phyloP scores from a whole-genome alignment of 1,140 invertebrate species.

The Megalonaias nervosa region DNA sequence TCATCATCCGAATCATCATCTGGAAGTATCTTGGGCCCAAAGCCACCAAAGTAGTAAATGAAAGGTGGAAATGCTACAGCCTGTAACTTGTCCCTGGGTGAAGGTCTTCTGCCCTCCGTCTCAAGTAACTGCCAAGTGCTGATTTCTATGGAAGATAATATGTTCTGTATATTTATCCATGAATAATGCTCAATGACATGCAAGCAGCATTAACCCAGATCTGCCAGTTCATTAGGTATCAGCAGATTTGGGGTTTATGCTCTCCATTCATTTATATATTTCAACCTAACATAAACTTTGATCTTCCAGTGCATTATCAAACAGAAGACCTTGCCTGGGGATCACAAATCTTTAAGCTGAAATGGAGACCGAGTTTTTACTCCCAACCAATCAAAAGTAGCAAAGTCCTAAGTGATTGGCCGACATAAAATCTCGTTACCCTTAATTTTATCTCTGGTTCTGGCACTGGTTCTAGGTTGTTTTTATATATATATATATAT shows the following conservation, averaged over 20 bases:
- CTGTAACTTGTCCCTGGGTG: slow-evolving; percentile 64
- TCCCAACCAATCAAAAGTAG: too few species aligned
- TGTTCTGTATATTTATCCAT: background rate
- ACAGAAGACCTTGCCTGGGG: too few species aligned
- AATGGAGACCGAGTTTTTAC: too few species aligned
- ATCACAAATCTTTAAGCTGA: too few species aligned
- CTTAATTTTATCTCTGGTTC: too few species aligned
- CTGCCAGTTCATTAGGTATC: background rate
- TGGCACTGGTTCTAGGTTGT: too few species aligned
- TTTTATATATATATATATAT: too few species aligned
- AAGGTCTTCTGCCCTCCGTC: slow-evolving; percentile 51
- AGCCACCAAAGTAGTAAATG: slow-evolving; percentile 70
- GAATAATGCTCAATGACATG: background rate
- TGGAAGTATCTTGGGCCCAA: slow-evolving; percentile 61
- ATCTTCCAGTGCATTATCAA: too few species aligned
- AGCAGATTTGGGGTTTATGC: background rate
- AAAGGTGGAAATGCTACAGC: slow-evolving; percentile 56
- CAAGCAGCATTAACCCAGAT: background rate
- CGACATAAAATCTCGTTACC: too few species aligned
- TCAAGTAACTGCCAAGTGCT: slow-evolving; percentile 57
- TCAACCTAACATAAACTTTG: too few species aligned
- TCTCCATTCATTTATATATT: too few species aligned
- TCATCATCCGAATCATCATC: slow-evolving; percentile 49
- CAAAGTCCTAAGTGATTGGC: too few species aligned
- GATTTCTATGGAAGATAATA: slow-evolving; percentile 40